Base-by-base conservation (phyloP, 2,797 vertebrate genomes). In the Orientallactaga sibirica region DNA sequence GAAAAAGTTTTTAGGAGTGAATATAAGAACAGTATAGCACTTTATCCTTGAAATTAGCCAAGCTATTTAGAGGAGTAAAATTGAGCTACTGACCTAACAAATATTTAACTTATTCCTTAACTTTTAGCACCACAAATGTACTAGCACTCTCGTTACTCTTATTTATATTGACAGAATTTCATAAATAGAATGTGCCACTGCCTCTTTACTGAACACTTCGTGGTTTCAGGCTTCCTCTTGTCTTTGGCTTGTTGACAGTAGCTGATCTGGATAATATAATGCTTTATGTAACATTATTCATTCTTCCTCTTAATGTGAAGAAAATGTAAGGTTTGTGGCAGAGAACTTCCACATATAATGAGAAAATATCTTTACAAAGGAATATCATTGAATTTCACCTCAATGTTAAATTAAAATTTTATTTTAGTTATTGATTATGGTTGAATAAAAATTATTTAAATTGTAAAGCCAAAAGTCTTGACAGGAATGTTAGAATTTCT, bases 1-100 rank as follows among this genome's bases (percentile, higher is more conserved):
- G 48, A 82, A 90, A 88, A 19, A 75, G 16, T n/a, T 90, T 79
- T 92, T 77, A 52, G 58, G 48, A 93, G 10, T 89, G 33, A 92
- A 55, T 89, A 67, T 74, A 70, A 83, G 25, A 79, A 71, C 6
- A 58, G 15, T 8, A 37, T 7, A 58, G 18, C 8, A 61, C n/a
- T 52, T 92, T 91, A 22, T 86, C 19, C n/a, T 86, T 92, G 80
- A 86, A 29, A 84, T 74, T 55, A 70, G 29, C 25, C 48, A 16
- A 64, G 22, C 68, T 82, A 68, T 74, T 55, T 80, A 43, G 1
- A 8, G 33, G 27, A 9, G 2, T 4, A 0, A 71, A 94, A 41
- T 62, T 8, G 24, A 84, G 58, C n/a, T 82, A 58, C 75, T 93
- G 37, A 41, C 14, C 68, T 90, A 90, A 22, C 19, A 92, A 88